Percentiles rank a stretch among this genome's conserved stretches.
Evolutionary conservation across 2,113 vertebrate species (phyloP).

Genomic region (Variabilichromis moorii): DNA sequence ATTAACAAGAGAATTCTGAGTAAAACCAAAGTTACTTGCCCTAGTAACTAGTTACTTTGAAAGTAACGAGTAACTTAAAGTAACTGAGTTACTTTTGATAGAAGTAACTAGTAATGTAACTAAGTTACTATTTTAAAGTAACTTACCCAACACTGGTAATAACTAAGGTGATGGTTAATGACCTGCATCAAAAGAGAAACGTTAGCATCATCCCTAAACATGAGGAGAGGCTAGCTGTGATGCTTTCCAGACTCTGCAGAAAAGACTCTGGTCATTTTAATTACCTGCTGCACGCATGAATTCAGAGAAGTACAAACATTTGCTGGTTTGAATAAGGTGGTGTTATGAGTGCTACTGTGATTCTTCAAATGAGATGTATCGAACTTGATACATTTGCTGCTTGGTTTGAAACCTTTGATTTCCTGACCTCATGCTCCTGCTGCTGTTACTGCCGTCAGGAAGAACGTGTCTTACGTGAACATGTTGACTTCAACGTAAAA

Average conservation of each 20-base stretch:
- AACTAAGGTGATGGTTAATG: background rate
- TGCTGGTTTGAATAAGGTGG: background rate
- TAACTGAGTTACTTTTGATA: too few species aligned
- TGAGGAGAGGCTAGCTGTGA: background rate
- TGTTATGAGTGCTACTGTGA: background rate
- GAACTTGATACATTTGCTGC: background rate
- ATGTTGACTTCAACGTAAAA: background rate
- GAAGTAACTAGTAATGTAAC: too few species aligned
- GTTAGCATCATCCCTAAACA: background rate
- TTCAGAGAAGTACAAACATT: background rate
- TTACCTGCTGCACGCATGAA: background rate
- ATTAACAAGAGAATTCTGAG: too few species aligned
- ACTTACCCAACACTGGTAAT: too few species aligned
- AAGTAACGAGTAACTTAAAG: too few species aligned
- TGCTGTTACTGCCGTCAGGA: background rate
- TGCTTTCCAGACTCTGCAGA: background rate
- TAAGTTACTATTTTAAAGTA: too few species aligned
- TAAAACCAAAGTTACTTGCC: too few species aligned
- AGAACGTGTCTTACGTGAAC: background rate
- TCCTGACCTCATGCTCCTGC: background rate
- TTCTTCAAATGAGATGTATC: background rate
- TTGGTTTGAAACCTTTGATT: background rate
- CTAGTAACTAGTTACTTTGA: too few species aligned
- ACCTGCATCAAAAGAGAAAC: background rate
- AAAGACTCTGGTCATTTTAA: background rate